phyloP scores from a whole-genome alignment of 2,113 vertebrate species.

The Grammomys surdaster region DNA sequence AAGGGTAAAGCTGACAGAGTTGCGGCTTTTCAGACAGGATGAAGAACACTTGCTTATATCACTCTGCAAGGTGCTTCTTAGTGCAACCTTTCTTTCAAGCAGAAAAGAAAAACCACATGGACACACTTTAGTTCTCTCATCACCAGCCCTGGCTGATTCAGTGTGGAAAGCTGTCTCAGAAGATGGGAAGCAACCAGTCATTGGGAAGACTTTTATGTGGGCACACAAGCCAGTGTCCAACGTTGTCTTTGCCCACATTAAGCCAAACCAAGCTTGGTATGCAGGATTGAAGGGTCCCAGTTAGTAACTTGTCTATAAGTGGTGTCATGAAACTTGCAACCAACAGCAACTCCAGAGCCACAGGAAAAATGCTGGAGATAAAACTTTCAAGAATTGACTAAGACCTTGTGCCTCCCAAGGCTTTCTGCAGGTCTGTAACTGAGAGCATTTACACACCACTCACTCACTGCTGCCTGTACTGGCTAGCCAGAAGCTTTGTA shows the following conservation, averaged over 20 bases:
- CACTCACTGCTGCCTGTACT: neutral
- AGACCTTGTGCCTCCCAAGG: neutral
- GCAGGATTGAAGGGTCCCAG: accelerated
- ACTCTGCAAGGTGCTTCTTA: neutral
- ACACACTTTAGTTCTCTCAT: constrained; percentile 81
- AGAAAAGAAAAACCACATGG: neutral
- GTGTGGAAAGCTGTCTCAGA: constrained; percentile 71
- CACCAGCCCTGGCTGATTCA: constrained; percentile 65
- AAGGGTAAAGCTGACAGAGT: neutral
- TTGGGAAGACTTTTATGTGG: constrained; percentile 73
- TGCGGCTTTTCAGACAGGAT: constrained; percentile 3
- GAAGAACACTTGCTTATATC: neutral
- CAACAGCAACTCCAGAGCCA: neutral
- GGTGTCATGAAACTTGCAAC: neutral
- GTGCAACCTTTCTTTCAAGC: constrained; percentile 7
- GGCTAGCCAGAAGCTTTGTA: neutral
- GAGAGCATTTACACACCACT: neutral
- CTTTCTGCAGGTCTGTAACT: neutral
- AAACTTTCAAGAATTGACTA: neutral
- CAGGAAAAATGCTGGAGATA: neutral
- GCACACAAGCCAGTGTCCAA: constrained; percentile 70
- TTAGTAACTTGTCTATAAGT: neutral
- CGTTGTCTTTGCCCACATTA: neutral
- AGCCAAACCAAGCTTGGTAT: neutral
- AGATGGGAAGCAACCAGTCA: constrained; percentile 50